Percentiles rank a stretch among this genome's conserved stretches.
Evolutionary conservation across 37 sponge, comb jelly and placozoan genomes (phyloP).

Genomic region (Cladorhizidae sp.): DNA sequence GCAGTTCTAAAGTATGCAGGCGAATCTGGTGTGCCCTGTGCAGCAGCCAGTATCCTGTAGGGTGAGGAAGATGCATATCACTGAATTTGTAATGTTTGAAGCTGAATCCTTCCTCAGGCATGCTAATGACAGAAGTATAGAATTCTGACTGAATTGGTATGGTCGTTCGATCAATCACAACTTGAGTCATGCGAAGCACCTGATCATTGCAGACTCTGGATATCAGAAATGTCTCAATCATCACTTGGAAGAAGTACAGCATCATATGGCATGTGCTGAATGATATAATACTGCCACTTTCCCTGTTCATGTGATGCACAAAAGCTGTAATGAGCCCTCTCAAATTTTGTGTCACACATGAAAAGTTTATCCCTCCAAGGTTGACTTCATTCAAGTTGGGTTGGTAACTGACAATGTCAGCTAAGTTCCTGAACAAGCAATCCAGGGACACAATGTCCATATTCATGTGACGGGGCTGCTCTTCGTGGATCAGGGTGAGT

Average conservation of each 20-base stretch:
- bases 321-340: neutral
- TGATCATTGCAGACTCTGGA: neutral
- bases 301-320: neutral
- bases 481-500: neutral
- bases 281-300: neutral
- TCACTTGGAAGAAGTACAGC: constrained; percentile 1
- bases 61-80: constrained; percentile 14
- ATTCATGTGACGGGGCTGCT: neutral
- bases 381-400: neutral
- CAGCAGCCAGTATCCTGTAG: constrained; percentile 5
- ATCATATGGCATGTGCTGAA: neutral
- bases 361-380: constrained; percentile 5
- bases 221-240: constrained; percentile 9
- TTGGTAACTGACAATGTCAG: constrained; percentile 2
- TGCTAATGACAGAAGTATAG: neutral
- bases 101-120: neutral
- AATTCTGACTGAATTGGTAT: constrained; percentile 1
- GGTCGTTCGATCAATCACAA: neutral
- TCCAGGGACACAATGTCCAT: neutral
- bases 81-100: constrained; percentile 18
- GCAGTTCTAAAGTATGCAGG: constrained; percentile 9
- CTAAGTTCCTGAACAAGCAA: neutral
- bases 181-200: constrained; percentile 4
- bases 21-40: constrained; percentile 4
- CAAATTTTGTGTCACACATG: neutral